phyloP scores from a whole-genome alignment of 2,113 vertebrate genomes.

The Theristicus caerulescens region DNA sequence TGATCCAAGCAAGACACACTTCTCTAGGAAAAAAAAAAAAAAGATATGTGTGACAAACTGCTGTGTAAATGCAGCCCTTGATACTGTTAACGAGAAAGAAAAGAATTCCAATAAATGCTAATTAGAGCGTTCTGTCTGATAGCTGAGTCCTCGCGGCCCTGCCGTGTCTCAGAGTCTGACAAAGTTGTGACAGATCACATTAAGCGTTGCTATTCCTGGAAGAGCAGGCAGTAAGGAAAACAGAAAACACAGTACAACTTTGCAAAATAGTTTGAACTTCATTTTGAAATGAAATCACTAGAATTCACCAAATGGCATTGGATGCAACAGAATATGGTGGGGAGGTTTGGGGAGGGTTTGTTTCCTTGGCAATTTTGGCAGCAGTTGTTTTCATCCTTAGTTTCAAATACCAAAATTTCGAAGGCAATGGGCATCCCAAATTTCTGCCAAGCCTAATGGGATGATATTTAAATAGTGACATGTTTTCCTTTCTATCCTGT shows the following conservation, averaged over 20 bases:
- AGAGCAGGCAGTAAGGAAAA: not conserved
- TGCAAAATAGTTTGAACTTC: not conserved
- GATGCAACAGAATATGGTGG: not conserved
- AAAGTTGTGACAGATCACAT: not conserved
- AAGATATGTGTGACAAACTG: rapidly evolving
- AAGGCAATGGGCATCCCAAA: not conserved
- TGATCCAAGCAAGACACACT: not conserved
- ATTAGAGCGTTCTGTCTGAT: not conserved
- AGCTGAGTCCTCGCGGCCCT: not conserved
- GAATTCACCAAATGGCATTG: not conserved
- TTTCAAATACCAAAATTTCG: not conserved
- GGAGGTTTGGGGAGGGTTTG: not conserved
- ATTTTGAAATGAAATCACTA: not conserved
- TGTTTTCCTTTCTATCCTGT: not conserved
- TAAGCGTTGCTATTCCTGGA: not conserved
- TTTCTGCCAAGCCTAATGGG: not conserved
- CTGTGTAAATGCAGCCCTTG: not conserved
- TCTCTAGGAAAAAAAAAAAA: not conserved
- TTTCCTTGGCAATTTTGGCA: not conserved
- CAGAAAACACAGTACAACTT: not conserved
- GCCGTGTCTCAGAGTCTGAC: not conserved
- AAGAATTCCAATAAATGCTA: not conserved
- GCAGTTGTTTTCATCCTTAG: not conserved
- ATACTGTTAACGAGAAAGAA: not conserved
- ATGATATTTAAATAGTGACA: not conserved